phyloP scores from a whole-genome alignment of 2,797 vertebrate genomes.

The Sebastes vulpes region DNA sequence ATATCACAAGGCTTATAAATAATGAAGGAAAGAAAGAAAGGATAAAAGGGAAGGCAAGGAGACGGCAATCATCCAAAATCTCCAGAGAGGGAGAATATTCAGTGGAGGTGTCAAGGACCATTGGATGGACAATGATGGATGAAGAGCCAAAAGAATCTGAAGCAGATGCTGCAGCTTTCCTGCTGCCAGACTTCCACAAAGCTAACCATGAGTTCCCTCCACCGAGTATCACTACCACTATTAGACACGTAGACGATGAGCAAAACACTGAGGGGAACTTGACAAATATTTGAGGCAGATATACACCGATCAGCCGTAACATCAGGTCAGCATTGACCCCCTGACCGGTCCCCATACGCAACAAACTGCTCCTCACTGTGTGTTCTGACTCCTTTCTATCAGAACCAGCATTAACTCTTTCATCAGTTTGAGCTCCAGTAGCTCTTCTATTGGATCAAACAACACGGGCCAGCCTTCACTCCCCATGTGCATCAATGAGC shows the following conservation, averaged over 20 bases:
- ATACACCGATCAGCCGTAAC: neutral
- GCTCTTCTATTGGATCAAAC: too few species aligned
- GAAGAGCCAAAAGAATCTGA: slow-evolving; percentile 41
- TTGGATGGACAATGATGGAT: slow-evolving; percentile 72
- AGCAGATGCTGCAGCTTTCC: slow-evolving; percentile 23
- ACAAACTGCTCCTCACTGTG: too few species aligned
- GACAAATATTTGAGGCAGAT: neutral
- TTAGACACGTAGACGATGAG: neutral
- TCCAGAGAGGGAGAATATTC: slow-evolving; percentile 59
- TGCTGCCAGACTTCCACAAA: neutral
- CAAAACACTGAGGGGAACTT: neutral
- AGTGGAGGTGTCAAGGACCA: slow-evolving; percentile 59
- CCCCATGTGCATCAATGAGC: too few species aligned
- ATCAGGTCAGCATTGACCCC: too few species aligned
- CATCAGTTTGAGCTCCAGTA: too few species aligned
- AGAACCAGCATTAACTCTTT: too few species aligned
- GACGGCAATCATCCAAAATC: slow-evolving; percentile 63
- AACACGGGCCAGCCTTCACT: too few species aligned
- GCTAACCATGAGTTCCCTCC: neutral
- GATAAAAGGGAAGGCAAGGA: slow-evolving; percentile 27
- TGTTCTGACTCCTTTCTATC: too few species aligned
- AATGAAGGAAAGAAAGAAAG: slow-evolving; percentile 27
- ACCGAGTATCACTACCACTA: neutral
- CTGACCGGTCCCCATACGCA: too few species aligned
- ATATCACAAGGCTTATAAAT: slow-evolving; percentile 44